Conservation (phyloP, 2,113 vertebrate genomes). For the Misgurnus anguillicaudatus region DNA sequence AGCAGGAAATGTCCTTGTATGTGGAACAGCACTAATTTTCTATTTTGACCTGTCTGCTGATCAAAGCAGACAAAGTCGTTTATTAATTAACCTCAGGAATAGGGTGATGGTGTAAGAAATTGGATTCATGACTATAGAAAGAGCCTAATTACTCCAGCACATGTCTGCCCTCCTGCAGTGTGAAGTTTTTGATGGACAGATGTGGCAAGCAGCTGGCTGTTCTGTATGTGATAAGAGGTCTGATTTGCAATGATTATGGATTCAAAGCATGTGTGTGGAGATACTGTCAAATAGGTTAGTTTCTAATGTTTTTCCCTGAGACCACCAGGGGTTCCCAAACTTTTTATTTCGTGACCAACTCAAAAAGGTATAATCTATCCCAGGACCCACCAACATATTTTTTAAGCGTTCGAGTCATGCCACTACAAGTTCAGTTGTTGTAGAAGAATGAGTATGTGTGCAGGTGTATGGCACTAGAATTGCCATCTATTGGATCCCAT, state of each 20-base stretch:
- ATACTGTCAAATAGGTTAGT: neutral
- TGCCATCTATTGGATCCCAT: too few relatives aligned
- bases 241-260: slow-evolving; percentile 18
- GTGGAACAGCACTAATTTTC: neutral
- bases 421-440: too few relatives aligned
- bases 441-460: too few relatives aligned
- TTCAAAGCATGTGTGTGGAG: neutral
- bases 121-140: slow-evolving; percentile 9
- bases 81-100: slow-evolving; percentile 27
- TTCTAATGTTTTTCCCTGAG: too few relatives aligned
- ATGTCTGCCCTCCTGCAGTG: neutral
- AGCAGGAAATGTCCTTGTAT: neutral
- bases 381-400: too few relatives aligned
- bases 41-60: neutral
- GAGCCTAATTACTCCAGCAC: neutral
- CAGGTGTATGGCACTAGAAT: too few relatives aligned
- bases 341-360: neutral
- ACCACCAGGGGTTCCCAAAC: too few relatives aligned
- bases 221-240: neutral
- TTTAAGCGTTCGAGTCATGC: too few relatives aligned
- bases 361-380: too few relatives aligned
- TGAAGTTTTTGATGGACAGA: neutral
- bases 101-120: neutral
- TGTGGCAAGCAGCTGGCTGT: slow-evolving; percentile 24
- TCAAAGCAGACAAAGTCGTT: slow-evolving; percentile 13